Base-by-base conservation (phyloP, 2,113 vertebrate genomes). In the Phalacrocorax aristotelis region DNA sequence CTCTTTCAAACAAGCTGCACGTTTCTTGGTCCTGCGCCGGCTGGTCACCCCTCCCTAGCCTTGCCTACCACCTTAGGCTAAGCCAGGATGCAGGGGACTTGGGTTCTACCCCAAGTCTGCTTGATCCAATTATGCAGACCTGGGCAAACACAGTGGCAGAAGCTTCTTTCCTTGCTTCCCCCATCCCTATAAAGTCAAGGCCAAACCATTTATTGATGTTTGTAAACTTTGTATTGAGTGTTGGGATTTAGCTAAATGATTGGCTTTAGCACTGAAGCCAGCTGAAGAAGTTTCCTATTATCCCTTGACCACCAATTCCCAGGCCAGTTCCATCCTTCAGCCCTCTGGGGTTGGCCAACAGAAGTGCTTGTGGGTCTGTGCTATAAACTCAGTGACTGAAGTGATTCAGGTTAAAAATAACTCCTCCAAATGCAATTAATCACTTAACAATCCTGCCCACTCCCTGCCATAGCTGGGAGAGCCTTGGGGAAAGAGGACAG, bases 361-460 rank as follows among this genome's bases (percentile, higher is more conserved):
- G 58, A 93, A 96, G 58, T 14, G 54, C 58, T 87, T 8, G 21
- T 68, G 91, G 89, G 58, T 72, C 90, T 94, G 57, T 2, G 8
- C 74, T 92, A 64, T 18, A 26, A 87, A 91, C 49, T 83, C 89
- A 61, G 66, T 75, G 55, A 87, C 77, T 68, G 52, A 79, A 94
- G 74, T 30, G 57, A 96, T 95, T 19, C 80, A 70, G 93, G 92
- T 95, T 94, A 96, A 97, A 97, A 96, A 97, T 96, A 97, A 94
- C 93, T 65, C 66, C 58, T 79, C 52, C 78, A 88, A 94, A 91
- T 32, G 70, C 82, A 88, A 93, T 96, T 79, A 52, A 94, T 96
- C 84, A 94, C 83, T 90, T 83, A 90, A 90, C 94, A 96, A 79
- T 48, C 70, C 86, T 95, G 90, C 88, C 70, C 69, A 52, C 62